Evolutionary conservation across 53 echinoderm and acorn worm species (phyloP), one percentile per base, ranked within the genome.

Genomic region (Temnopleurus reevesii): DNA sequence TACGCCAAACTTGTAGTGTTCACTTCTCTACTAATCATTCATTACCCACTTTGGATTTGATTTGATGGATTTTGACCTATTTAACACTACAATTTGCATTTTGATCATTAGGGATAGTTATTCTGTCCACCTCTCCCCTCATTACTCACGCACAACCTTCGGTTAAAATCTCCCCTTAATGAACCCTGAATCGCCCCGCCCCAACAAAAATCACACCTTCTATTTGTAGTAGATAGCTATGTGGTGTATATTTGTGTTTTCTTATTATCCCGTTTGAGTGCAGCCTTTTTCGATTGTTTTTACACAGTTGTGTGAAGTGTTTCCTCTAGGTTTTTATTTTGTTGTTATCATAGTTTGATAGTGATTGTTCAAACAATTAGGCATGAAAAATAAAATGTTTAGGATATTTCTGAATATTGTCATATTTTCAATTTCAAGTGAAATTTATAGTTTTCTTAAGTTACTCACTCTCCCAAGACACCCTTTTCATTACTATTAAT

Each of bases 171-270:
- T 71, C 71, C 71, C 71, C 23, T n/a, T 19, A 26, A 17, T 4
- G 15, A 63, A 63, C 33, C 17, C 63, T 34, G 31, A 41, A 38
- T 71, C 38, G 41, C 43, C 71, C 41, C 35, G 30, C 41, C 71
- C 71, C 36, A 41, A 71, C n/a, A 38, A 1, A 10, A 71, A 71
- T 36, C 41, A 71, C 43, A 36, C 66, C 43, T n/a, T 71, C 71
- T 71, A 41, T n/a, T 71, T 36, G 71, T 71, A 71, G 71, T 38
- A 38, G 41, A 71, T 71, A 71, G 71, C 41, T 38, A 17, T 71
- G 71, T 71, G 43, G 71, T 71, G 4, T 17, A 41, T 34, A 36
- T 71, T 71, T 36, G 36, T 71, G 36, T 4, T 34, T 13, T 5
- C 9, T 63, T 30, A 25, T 63, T 63, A 65, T 38, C 21, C 71